Percentiles rank a stretch among this genome's conserved stretches.
Evolutionary conservation across 2,888 invertebrate genomes (phyloP).

Genomic region (Subacronicta megacephala): DNA sequence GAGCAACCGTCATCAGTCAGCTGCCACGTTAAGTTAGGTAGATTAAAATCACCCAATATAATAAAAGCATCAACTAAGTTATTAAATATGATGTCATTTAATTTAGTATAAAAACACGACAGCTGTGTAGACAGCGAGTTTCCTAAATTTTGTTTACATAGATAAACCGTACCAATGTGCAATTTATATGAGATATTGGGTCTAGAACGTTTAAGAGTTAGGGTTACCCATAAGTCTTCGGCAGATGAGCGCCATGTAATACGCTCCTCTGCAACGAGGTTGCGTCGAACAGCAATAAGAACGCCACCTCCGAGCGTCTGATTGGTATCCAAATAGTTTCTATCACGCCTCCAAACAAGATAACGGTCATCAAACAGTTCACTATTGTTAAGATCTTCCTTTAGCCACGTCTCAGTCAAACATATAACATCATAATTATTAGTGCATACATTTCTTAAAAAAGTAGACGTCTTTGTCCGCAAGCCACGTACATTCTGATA

Average conservation of each 20-base stretch:
- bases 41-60: constrained; percentile 10
- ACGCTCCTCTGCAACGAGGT: constrained; percentile 7
- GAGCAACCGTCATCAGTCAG: not conserved
- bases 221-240: constrained; percentile 29
- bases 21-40: constrained; percentile 7
- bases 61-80: constrained; percentile 10
- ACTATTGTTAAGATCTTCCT: constrained; percentile 3
- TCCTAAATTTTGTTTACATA: constrained; percentile 13
- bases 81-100: constrained; percentile 2
- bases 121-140: constrained; percentile 11
- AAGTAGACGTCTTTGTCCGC: constrained; percentile 3
- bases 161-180: constrained; percentile 6
- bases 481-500: constrained; percentile 11
- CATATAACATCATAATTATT: constrained; percentile 20
- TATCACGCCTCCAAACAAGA: constrained; percentile 21
- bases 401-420: constrained; percentile 27
- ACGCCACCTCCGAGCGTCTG: constrained; percentile 25
- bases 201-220: constrained; percentile 4
- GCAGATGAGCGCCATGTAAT: constrained; percentile 20
- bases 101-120: constrained; percentile 3
- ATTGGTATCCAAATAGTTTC: constrained; percentile 5
- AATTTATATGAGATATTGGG: constrained; percentile 6
- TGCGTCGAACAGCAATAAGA: constrained; percentile 15
- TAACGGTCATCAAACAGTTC: constrained; percentile 26
- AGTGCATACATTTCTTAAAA: constrained; percentile 10